Conservation (phyloP, 1,140 invertebrate species). For the Lepidurus couesii region DNA sequence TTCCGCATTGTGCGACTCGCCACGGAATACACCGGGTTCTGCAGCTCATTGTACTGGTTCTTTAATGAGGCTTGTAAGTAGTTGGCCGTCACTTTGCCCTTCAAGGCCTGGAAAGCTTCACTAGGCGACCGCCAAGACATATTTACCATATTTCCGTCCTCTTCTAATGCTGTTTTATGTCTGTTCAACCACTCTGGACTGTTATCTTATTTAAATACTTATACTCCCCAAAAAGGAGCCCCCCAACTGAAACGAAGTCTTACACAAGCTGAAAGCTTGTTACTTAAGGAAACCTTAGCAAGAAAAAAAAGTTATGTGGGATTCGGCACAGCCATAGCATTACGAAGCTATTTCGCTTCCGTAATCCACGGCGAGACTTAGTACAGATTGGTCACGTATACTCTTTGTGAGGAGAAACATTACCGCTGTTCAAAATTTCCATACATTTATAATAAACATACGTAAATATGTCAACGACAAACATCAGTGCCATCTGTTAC, state of each 20-base stretch:
- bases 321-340: neutral
- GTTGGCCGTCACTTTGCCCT: neutral
- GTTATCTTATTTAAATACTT: neutral
- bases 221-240: neutral
- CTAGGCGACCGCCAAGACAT: neutral
- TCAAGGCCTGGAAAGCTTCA: neutral
- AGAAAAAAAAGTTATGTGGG: neutral
- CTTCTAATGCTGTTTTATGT: neutral
- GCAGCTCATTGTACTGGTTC: neutral
- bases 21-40: neutral
- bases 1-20: neutral
- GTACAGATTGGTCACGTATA: neutral
- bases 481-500: too few species aligned
- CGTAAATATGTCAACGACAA: too few species aligned
- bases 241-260: neutral
- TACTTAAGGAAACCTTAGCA: slow-evolving; percentile 9
- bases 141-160: neutral
- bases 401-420: neutral
- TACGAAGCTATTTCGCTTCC: neutral
- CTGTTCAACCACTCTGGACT: neutral
- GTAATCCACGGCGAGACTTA: neutral
- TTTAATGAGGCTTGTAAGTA: neutral
- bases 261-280: slow-evolving; percentile 6
- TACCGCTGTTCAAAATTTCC: too few species aligned
- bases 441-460: too few species aligned